Evolutionary conservation across 2,797 vertebrate species (phyloP).

Genomic region (Crypturellus tataupa): DNA sequence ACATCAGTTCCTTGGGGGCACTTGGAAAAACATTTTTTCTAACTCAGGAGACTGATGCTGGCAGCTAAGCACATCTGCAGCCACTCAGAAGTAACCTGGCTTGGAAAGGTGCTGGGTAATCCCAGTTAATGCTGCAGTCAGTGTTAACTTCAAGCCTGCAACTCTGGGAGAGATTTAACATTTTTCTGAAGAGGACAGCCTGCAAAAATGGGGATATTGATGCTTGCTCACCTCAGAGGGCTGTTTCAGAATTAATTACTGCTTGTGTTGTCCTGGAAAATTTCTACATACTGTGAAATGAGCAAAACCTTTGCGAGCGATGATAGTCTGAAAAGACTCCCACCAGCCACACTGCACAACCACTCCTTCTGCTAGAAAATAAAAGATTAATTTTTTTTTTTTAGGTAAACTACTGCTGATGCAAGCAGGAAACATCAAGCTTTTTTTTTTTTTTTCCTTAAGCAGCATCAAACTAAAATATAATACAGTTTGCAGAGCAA

Average conservation of each 20-base stretch:
- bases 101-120: not conserved
- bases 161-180: not conserved
- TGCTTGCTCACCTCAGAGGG: accelerated
- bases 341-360: not conserved
- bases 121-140: not conserved
- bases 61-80: not conserved
- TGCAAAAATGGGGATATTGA: not conserved
- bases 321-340: not conserved
- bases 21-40: not conserved
- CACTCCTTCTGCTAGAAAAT: not conserved
- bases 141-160: not conserved
- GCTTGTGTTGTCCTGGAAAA: not conserved
- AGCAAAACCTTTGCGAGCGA: not conserved
- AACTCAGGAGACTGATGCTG: not conserved
- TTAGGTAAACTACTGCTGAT: not conserved
- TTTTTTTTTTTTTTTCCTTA: too few relatives aligned
- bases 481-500: not conserved
- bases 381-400: not conserved
- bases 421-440: not conserved
- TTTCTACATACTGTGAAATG: not conserved
- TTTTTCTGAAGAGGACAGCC: not conserved
- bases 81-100: not conserved
- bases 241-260: not conserved
- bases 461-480: not conserved
- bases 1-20: not conserved